These are phyloP conservation scores for Acleris laterana DNA, from an alignment of 2,888 invertebrate genomes.

Conservation along the genomic window DNA sequence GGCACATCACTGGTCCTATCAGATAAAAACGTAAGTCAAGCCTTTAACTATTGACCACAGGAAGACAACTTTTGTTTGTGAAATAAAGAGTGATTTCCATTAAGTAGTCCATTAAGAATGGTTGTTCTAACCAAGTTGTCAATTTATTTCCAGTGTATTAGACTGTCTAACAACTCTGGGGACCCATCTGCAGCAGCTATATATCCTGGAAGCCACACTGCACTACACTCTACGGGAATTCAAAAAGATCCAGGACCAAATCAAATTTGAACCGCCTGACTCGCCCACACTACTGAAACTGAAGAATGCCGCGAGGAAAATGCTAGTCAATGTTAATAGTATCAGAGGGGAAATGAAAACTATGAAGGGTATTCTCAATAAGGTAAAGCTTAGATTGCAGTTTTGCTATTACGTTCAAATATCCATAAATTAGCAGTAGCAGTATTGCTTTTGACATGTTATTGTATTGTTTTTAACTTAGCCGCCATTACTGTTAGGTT, in stretches of 20 bases:
- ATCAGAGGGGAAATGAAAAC: slow-evolving; percentile 60
- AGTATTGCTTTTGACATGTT: too few species aligned
- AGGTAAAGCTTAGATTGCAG: slow-evolving; percentile 52
- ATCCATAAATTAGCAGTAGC: too few species aligned
- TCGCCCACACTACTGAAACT: slow-evolving; percentile 56
- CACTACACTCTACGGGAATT: slow-evolving; percentile 79
- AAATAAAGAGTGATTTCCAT: too few species aligned
- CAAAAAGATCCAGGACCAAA: slow-evolving; percentile 57
- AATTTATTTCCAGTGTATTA: slow-evolving; percentile 60
- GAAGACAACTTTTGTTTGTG: too few species aligned
- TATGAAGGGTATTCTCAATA: slow-evolving; percentile 59
- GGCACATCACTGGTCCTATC: too few species aligned
- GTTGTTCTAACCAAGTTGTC: neutral
- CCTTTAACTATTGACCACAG: too few species aligned
- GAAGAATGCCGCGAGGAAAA: slow-evolving; percentile 53
- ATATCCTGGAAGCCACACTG: slow-evolving; percentile 83
- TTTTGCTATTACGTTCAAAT: neutral
- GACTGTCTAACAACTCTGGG: slow-evolving; percentile 82
- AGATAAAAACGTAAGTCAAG: too few species aligned
- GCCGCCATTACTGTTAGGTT: too few species aligned
- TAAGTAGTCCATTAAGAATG: too few species aligned
- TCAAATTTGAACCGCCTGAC: slow-evolving; percentile 69
- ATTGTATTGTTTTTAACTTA: too few species aligned
- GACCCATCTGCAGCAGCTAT: slow-evolving; percentile 83
- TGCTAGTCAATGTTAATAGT: slow-evolving; percentile 57